These are phyloP conservation scores for Caenorhabditis plicata DNA, from an alignment of 2,888 invertebrate species.

Conservation along the genomic window DNA sequence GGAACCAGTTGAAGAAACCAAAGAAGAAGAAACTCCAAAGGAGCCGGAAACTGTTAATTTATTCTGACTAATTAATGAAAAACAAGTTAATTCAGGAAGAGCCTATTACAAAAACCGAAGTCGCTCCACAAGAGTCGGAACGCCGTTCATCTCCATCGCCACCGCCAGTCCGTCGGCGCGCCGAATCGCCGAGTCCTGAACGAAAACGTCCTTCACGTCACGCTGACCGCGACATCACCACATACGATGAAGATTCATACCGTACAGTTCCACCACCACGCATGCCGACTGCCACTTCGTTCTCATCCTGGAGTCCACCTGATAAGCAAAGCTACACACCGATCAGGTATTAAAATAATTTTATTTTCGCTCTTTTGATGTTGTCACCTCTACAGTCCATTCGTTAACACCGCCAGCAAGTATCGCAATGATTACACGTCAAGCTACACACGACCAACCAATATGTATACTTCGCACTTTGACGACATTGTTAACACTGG, in stretches of 20 bases:
- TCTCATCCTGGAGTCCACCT: slow-evolving; percentile 62
- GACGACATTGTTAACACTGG: slow-evolving; percentile 63
- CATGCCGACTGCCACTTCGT: slow-evolving; percentile 58
- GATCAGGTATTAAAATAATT: slow-evolving; percentile 35
- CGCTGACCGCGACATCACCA: slow-evolving; percentile 45
- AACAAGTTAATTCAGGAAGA: slow-evolving; percentile 1
- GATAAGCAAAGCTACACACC: slow-evolving; percentile 60
- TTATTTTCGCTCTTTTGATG: background rate
- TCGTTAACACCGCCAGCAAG: slow-evolving; percentile 54
- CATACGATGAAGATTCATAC: slow-evolving; percentile 57
- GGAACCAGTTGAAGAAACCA: slow-evolving; percentile 13
- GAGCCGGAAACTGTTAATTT: slow-evolving; percentile 20
- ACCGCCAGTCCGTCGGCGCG: slow-evolving; percentile 48
- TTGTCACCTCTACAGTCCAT: slow-evolving; percentile 35
- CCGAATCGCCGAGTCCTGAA: slow-evolving; percentile 47
- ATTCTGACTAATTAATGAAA: background rate
- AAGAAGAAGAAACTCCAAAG: slow-evolving; percentile 30
- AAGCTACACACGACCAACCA: slow-evolving; percentile 49
- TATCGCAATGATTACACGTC: slow-evolving; percentile 59
- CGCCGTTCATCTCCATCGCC: slow-evolving; percentile 46
- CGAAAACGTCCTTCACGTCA: slow-evolving; percentile 27
- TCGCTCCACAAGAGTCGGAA: slow-evolving; percentile 25
- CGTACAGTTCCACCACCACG: slow-evolving; percentile 57
- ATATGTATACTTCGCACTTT: slow-evolving; percentile 60
- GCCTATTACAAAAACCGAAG: slow-evolving; percentile 26